Conservation (phyloP, 2,888 invertebrate genomes). For the Chironomus riparius region DNA sequence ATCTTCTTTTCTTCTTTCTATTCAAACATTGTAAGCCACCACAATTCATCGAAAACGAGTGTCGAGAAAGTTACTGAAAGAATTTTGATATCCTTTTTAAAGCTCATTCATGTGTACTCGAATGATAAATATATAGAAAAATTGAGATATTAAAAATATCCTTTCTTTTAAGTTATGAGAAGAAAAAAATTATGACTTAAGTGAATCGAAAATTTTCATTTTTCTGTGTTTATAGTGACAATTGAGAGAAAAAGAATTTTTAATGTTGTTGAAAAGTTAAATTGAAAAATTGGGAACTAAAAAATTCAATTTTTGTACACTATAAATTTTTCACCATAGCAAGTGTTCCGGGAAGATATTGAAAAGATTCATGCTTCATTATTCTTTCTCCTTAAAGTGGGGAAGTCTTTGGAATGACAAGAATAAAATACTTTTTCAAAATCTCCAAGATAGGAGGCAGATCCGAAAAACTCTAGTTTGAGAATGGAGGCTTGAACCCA, state of each 20-base stretch:
- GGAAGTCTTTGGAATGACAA: too few relatives aligned
- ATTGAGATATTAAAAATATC: neutral
- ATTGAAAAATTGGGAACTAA: neutral
- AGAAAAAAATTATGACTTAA: neutral
- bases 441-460: too few relatives aligned
- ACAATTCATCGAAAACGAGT: too few relatives aligned
- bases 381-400: neutral
- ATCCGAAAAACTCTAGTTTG: too few relatives aligned
- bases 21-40: too few relatives aligned
- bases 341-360: neutral
- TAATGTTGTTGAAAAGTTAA: neutral
- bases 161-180: neutral
- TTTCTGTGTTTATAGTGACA: too few relatives aligned
- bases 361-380: neutral
- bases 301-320: neutral
- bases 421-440: too few relatives aligned
- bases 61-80: too few relatives aligned
- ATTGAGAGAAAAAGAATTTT: neutral
- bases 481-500: too few relatives aligned
- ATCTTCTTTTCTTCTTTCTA: too few relatives aligned
- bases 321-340: neutral
- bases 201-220: neutral
- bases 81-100: too few relatives aligned
- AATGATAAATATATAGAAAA: neutral
- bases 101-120: too few relatives aligned